A percentile compares a stretch with the other conserved stretches of the same genome.
These are phyloP conservation scores for Drosophila setosimentum DNA, from an alignment of 2,888 invertebrate species.

Conservation along the genomic window DNA sequence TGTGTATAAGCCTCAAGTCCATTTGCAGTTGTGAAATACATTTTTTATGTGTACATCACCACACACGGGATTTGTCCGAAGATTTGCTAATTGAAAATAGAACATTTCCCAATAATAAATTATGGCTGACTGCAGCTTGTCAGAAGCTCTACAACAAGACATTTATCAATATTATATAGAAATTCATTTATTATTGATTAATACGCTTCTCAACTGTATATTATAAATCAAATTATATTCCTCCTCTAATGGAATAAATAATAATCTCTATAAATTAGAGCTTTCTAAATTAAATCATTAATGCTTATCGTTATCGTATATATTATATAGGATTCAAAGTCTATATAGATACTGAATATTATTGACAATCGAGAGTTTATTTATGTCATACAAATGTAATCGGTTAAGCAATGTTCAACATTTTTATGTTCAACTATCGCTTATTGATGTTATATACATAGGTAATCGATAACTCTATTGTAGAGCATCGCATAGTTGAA, in stretches of 20 bases:
- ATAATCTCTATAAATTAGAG: neutral
- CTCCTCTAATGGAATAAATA: neutral
- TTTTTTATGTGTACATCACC: slow-evolving; percentile 49
- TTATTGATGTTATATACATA: neutral
- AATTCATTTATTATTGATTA: neutral
- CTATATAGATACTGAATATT: neutral
- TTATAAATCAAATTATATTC: neutral
- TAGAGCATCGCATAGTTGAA: slow-evolving; percentile 14
- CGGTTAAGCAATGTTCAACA: neutral
- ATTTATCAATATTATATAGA: neutral
- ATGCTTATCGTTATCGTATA: neutral
- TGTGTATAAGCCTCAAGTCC: slow-evolving; percentile 29
- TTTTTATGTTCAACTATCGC: neutral
- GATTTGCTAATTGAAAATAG: slow-evolving; percentile 13
- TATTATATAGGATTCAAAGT: neutral
- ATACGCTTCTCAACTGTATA: neutral
- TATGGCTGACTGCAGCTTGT: neutral
- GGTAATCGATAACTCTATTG: slow-evolving; percentile 1
- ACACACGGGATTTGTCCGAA: slow-evolving; percentile 28
- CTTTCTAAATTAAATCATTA: neutral
- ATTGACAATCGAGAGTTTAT: neutral
- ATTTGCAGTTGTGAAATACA: slow-evolving; percentile 53
- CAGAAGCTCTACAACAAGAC: neutral
- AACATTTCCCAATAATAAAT: slow-evolving; percentile 13
- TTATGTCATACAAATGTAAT: neutral